Evolutionary conservation across 2,113 vertebrate species (phyloP).

Genomic region (Furnarius figulus): DNA sequence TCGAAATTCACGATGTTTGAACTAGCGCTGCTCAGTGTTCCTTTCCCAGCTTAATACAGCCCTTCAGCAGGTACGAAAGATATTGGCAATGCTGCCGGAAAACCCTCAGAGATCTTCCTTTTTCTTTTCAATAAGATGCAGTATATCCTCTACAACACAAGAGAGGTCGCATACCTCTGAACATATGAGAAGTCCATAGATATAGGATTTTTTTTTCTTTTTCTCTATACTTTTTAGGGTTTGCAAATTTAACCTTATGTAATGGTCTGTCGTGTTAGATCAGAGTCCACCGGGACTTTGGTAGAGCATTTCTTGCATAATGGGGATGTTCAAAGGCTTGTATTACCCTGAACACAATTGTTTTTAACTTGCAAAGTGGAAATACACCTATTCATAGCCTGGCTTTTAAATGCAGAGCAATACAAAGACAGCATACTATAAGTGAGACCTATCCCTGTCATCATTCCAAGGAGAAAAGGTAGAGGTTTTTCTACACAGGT

Average conservation of each 20-base stretch:
- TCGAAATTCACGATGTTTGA: background rate
- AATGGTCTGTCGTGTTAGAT: background rate
- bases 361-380: background rate
- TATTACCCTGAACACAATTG: background rate
- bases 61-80: background rate
- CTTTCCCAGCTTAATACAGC: background rate
- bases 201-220: background rate
- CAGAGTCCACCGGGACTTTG: background rate
- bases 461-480: background rate
- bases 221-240: background rate
- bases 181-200: background rate
- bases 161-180: background rate
- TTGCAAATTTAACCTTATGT: background rate
- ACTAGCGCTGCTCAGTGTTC: background rate
- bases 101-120: background rate
- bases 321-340: background rate
- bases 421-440: background rate
- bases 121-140: background rate
- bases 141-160: fast-evolving
- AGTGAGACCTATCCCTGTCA: background rate
- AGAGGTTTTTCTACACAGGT: background rate
- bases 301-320: background rate
- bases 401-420: background rate
- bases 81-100: background rate
- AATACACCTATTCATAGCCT: background rate